phyloP scores from a whole-genome alignment of 1,140 invertebrate species.

The Trachymyrmex cornetzi region DNA sequence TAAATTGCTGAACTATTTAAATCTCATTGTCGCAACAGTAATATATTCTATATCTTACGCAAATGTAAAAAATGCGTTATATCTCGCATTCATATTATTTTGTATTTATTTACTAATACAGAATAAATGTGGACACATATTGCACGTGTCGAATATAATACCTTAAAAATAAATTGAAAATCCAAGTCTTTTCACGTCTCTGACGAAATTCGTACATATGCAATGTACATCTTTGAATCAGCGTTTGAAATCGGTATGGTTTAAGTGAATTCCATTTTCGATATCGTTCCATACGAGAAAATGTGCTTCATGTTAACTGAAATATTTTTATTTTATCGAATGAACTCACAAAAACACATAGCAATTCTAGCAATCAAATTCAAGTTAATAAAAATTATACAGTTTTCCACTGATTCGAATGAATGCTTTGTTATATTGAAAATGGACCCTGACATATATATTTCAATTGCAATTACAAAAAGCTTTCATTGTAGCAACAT shows the following conservation, averaged over 20 bases:
- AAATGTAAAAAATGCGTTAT: slow-evolving; percentile 56
- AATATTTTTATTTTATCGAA: neutral
- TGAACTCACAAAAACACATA: neutral
- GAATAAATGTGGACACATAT: slow-evolving; percentile 60
- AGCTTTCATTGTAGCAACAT: slow-evolving; percentile 68
- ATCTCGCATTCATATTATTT: slow-evolving; percentile 20
- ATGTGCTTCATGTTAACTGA: neutral
- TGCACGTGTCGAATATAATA: slow-evolving; percentile 56
- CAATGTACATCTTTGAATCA: slow-evolving; percentile 21
- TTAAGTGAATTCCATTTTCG: slow-evolving; percentile 29
- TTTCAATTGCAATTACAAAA: slow-evolving; percentile 66
- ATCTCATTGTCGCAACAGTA: slow-evolving; percentile 42
- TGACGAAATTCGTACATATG: slow-evolving; percentile 38
- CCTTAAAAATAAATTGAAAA: slow-evolving; percentile 51
- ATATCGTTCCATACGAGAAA: neutral
- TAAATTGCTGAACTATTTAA: slow-evolving; percentile 13
- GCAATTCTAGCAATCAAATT: slow-evolving; percentile 2
- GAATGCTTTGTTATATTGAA: slow-evolving; percentile 51
- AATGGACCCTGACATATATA: slow-evolving; percentile 71
- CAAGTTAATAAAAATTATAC: slow-evolving; percentile 15
- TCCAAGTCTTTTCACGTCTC: slow-evolving; percentile 42
- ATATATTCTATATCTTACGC: slow-evolving; percentile 47
- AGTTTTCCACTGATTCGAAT: slow-evolving; percentile 1
- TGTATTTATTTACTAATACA: slow-evolving; percentile 55
- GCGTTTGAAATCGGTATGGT: slow-evolving; percentile 21